Percentiles rank a stretch among this genome's conserved stretches.
These are phyloP conservation scores for Thamnaconus septentrionalis DNA, from an alignment of 2,113 vertebrate genomes.

Conservation along the genomic window DNA sequence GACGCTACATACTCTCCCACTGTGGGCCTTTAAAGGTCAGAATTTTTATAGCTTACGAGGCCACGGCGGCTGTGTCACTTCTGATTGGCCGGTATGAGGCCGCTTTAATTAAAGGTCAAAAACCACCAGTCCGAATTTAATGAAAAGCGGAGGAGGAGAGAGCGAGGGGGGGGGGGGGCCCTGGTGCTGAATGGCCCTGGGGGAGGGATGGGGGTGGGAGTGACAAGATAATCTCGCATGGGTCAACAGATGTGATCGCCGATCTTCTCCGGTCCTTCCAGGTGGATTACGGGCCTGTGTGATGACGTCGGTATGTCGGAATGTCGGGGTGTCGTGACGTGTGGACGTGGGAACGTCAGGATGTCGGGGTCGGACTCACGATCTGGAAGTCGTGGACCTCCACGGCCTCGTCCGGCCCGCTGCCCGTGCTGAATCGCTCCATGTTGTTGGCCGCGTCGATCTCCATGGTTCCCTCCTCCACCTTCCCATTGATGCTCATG, in stretches of 20 bases:
- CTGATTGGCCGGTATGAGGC: conserved; percentile 52
- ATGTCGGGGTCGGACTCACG: conserved; percentile 73
- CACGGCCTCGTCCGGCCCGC: conserved; percentile 84
- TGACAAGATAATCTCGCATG: conserved; percentile 19
- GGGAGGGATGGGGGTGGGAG: conserved; percentile 19
- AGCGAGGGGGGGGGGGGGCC: not conserved
- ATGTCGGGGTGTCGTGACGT: too few species aligned
- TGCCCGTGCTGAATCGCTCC: conserved; percentile 91
- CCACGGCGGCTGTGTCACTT: conserved; percentile 41
- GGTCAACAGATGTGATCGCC: conserved; percentile 23
- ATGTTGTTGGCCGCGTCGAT: conserved; percentile 89
- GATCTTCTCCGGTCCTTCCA: not conserved
- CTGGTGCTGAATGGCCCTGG: conserved; percentile 51
- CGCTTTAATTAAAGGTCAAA: conserved; percentile 61
- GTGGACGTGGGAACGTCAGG: too few species aligned
- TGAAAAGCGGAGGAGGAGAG: conserved; percentile 40
- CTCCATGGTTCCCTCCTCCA: conserved; percentile 93
- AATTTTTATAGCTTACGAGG: conserved; percentile 42
- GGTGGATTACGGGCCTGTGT: too few species aligned
- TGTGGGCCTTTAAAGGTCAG: conserved; percentile 49
- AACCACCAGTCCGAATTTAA: conserved; percentile 44
- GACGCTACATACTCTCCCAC: too few species aligned
- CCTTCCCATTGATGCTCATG: conserved; percentile 95
- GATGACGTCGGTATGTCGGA: too few species aligned
- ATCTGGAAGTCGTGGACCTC: conserved; percentile 95